phyloP scores from a whole-genome alignment of 2,113 vertebrate species.

The Catharus fuscescens region DNA sequence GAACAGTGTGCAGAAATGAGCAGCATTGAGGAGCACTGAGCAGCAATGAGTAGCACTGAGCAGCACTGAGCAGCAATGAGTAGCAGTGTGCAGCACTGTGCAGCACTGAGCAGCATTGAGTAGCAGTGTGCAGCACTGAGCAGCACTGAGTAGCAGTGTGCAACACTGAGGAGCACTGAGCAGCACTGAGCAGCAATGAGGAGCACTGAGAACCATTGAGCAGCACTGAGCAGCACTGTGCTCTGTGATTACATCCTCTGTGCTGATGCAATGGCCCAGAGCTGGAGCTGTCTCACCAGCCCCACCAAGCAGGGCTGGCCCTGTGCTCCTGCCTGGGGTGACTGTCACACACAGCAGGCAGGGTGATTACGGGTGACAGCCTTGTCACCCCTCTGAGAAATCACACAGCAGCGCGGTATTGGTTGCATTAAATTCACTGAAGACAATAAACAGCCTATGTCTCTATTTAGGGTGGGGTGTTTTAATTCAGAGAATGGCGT shows the following conservation, averaged over 20 bases:
- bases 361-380: constrained; percentile 31
- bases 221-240: rapidly evolving
- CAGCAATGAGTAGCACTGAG: rapidly evolving
- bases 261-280: not conserved
- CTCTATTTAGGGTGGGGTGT: not conserved
- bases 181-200: rapidly evolving
- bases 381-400: constrained; percentile 13
- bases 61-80: rapidly evolving
- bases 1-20: rapidly evolving
- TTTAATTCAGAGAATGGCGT: not conserved
- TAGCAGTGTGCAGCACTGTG: rapidly evolving
- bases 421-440: not conserved
- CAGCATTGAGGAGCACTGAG: rapidly evolving
- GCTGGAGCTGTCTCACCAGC: not conserved
- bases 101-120: rapidly evolving
- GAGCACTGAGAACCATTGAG: rapidly evolving
- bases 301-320: not conserved
- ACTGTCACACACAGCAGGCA: not conserved
- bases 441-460: not conserved
- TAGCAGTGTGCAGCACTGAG: rapidly evolving
- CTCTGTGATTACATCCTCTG: not conserved
- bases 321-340: not conserved
- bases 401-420: not conserved
- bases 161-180: not conserved
- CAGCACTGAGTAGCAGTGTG: too few species aligned